Evolutionary conservation across 1,140 invertebrate genomes (phyloP).

Genomic region (Homarus americanus): DNA sequence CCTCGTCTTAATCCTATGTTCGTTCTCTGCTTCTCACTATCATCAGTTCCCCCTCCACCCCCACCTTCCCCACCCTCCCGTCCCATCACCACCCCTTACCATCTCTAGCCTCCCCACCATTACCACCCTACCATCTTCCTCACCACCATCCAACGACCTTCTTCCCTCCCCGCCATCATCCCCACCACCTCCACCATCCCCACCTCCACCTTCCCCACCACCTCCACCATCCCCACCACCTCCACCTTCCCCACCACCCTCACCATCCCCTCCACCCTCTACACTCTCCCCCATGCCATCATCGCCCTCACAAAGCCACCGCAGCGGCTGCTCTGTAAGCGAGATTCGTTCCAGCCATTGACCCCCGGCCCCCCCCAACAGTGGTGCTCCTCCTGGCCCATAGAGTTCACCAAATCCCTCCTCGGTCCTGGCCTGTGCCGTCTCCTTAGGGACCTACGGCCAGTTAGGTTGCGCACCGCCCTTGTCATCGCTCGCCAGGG

Average conservation of each 20-base stretch:
- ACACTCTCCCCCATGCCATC: neutral
- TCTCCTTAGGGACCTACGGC: conserved; percentile 26
- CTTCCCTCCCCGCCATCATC: neutral
- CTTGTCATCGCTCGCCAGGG: conserved; percentile 34
- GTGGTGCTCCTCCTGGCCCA: conserved; percentile 11
- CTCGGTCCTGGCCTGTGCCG: neutral
- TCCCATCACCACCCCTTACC: neutral
- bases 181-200: neutral
- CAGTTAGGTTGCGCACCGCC: conserved; percentile 37
- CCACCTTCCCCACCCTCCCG: no score
- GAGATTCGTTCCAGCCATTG: conserved; percentile 64
- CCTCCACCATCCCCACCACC: conserved; percentile 13
- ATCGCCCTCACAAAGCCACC: conserved; percentile 39
- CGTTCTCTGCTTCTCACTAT: no score
- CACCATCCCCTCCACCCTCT: neutral
- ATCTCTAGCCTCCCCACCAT: neutral
- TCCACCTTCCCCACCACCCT: conserved; percentile 3
- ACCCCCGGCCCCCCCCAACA: neutral
- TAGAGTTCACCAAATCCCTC: neutral
- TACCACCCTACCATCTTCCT: neutral
- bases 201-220: conserved; percentile 1
- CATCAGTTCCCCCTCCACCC: no score
- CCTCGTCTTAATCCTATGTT: no score
- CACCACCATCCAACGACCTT: neutral
- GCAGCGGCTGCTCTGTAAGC: conserved; percentile 50